Conservation (phyloP, 2,888 invertebrate species). For the Abrostola tripartita region DNA sequence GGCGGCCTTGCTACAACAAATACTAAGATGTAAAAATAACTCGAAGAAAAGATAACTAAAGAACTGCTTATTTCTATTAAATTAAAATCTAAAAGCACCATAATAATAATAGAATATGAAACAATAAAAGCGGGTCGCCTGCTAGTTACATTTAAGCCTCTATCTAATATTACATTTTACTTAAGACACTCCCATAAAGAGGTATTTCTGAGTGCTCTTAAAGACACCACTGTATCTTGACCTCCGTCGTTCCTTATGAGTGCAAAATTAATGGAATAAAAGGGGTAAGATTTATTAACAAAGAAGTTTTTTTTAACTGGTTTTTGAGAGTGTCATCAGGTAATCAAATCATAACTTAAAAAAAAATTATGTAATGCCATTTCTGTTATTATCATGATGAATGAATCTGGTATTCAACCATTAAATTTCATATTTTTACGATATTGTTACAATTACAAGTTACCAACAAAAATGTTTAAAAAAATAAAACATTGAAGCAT, state of each 20-base stretch:
- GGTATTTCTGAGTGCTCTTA: background rate
- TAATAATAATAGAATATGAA: constrained; percentile 13
- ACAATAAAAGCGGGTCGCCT: constrained; percentile 11
- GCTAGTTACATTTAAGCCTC: constrained; percentile 29
- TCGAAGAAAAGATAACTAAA: background rate
- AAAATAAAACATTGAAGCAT: too few species aligned
- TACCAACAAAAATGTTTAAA: constrained; percentile 4
- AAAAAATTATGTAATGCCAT: too few species aligned
- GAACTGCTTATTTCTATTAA: background rate
- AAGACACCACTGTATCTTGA: background rate
- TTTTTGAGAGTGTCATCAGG: background rate
- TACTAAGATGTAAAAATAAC: too few species aligned
- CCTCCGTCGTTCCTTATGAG: background rate
- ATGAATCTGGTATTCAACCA: too few species aligned
- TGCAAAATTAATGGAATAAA: background rate
- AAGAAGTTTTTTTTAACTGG: background rate
- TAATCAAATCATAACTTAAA: too few species aligned
- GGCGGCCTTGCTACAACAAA: too few species aligned
- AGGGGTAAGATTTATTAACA: too few species aligned
- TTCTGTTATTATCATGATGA: too few species aligned
- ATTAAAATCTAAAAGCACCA: constrained; percentile 10
- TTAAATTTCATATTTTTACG: too few species aligned
- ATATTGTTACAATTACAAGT: too few species aligned
- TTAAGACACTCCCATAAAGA: constrained; percentile 16
- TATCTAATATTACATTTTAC: constrained; percentile 33